Percentiles rank a stretch among this genome's conserved stretches.
Evolutionary conservation across 2,888 invertebrate genomes (phyloP).

Genomic region (Rapana venosa): DNA sequence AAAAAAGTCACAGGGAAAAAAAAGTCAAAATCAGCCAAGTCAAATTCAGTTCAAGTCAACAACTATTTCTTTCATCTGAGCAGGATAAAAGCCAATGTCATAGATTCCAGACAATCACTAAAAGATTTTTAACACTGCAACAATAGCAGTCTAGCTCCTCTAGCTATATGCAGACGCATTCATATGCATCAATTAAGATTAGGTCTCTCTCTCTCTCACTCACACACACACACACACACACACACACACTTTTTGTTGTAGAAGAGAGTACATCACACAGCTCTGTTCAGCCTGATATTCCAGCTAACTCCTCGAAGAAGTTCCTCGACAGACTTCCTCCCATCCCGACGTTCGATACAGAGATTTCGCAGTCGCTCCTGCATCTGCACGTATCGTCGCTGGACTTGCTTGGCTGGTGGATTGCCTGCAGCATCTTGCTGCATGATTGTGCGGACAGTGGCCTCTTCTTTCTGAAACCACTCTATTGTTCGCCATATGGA

Average conservation of each 20-base stretch:
- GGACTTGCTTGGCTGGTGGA: constrained; percentile 13
- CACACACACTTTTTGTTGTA: background rate
- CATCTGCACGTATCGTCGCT: constrained; percentile 36
- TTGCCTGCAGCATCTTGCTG: constrained; percentile 43
- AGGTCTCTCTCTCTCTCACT: too few species aligned
- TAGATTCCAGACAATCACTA: too few species aligned
- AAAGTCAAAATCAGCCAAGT: too few species aligned
- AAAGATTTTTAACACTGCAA: too few species aligned
- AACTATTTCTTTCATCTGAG: too few species aligned
- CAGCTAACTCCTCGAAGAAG: constrained; percentile 18
- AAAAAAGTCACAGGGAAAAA: too few species aligned
- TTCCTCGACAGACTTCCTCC: constrained; percentile 19
- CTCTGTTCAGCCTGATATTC: constrained; percentile 11
- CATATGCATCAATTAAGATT: too few species aligned
- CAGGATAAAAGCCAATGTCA: too few species aligned
- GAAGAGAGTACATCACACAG: background rate
- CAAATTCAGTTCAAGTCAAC: too few species aligned
- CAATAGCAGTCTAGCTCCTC: too few species aligned
- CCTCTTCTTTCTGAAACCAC: constrained; percentile 31
- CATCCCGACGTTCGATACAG: constrained; percentile 29
- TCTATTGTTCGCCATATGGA: background rate
- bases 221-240: constrained; percentile 8
- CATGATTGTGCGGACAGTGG: constrained; percentile 43
- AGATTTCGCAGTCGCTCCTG: constrained; percentile 36
- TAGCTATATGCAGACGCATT: too few species aligned